These are phyloP conservation scores for Gorsachius magnificus DNA, from an alignment of 2,797 vertebrate species.

Conservation along the genomic window DNA sequence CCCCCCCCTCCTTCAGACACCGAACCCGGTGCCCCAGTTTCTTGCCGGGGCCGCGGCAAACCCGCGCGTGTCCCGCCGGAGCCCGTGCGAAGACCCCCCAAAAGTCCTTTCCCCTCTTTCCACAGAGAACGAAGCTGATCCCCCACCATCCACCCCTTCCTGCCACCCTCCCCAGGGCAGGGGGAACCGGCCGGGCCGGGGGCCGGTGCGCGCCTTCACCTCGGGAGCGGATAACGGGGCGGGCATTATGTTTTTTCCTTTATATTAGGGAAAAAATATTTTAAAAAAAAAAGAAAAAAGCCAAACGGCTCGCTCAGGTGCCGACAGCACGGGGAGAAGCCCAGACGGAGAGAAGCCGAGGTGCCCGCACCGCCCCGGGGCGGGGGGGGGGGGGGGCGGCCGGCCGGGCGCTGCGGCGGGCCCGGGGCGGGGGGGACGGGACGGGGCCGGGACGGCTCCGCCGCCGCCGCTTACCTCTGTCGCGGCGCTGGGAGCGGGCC, in stretches of 20 bases:
- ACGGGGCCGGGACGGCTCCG: not conserved
- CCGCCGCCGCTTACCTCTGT: conserved; percentile 25
- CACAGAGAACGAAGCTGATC: rapidly evolving
- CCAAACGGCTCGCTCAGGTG: not conserved
- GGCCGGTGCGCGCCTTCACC: not conserved
- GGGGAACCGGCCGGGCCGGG: not conserved
- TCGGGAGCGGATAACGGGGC: not conserved
- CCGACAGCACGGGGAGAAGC: not conserved
- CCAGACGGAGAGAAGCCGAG: not conserved
- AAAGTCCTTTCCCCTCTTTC: not conserved
- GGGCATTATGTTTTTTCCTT: not conserved
- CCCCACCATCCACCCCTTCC: not conserved
- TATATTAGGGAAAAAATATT: not conserved
- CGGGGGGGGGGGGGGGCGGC: no score
- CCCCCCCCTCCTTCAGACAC: not conserved
- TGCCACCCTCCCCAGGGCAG: not conserved
- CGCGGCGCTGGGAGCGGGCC: not conserved
- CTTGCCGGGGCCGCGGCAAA: rapidly evolving
- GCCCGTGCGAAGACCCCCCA: rapidly evolving
- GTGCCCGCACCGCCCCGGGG: not conserved
- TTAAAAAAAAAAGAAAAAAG: rapidly evolving
- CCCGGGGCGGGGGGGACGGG: not conserved
- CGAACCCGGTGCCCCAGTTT: rapidly evolving
- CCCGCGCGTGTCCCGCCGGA: rapidly evolving
- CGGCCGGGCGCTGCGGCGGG: not conserved